phyloP scores from a whole-genome alignment of 2,888 invertebrate species.

The Hanleya hanleyi region DNA sequence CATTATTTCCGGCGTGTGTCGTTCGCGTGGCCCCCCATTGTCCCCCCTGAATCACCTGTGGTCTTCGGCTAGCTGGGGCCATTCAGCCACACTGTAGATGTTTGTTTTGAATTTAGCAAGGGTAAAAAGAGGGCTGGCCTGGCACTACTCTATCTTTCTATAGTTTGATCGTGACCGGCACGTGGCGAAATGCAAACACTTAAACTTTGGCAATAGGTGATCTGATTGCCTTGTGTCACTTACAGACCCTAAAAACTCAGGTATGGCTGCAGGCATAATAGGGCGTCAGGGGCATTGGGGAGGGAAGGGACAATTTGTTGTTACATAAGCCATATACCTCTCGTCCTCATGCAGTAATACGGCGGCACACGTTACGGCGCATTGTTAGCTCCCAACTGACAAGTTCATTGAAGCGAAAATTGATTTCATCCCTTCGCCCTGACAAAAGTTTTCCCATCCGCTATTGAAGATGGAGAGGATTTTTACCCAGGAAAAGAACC shows the following conservation, averaged over 20 bases:
- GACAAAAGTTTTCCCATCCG: not conserved
- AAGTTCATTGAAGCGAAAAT: not conserved
- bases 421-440: not conserved
- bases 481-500: not conserved
- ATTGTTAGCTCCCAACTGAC: not conserved
- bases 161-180: not conserved
- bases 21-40: not conserved
- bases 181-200: constrained; percentile 3
- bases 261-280: constrained; percentile 2
- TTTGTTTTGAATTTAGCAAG: constrained; percentile 5
- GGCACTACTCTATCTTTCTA: constrained; percentile 1
- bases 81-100: not conserved
- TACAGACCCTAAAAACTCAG: not conserved
- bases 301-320: too few relatives aligned
- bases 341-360: too few relatives aligned
- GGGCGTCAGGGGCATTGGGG: too few relatives aligned
- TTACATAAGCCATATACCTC: too few relatives aligned
- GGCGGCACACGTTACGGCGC: not conserved
- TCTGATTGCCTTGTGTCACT: not conserved
- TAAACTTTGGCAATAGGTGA: not conserved
- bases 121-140: not conserved
- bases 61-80: not conserved
- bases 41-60: not conserved
- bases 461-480: too few relatives aligned
- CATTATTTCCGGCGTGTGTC: not conserved